Conservation (phyloP, 1,140 invertebrate genomes). For the Habropoda laboriosa region DNA sequence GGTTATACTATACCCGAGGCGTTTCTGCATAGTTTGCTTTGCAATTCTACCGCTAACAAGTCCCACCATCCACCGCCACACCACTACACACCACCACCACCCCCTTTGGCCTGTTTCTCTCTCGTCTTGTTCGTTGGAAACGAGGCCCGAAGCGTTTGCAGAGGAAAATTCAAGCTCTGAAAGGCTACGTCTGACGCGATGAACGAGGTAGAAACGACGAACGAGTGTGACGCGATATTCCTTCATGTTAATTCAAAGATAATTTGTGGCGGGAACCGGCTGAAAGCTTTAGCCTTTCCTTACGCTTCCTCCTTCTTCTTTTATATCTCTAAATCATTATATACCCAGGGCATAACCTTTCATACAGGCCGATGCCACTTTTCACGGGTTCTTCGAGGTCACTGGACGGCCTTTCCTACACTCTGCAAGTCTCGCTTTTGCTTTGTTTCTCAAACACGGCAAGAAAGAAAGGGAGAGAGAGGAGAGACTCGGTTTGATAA, state of each 20-base stretch:
- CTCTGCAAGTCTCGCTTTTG: background rate
- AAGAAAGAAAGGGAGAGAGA: too few relatives aligned
- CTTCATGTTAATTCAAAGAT: constrained; percentile 43
- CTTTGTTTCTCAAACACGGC: too few relatives aligned
- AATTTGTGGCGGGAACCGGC: constrained; percentile 24
- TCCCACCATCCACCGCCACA: too few relatives aligned
- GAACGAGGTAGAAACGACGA: background rate
- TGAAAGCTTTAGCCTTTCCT: background rate
- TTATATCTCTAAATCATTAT: background rate
- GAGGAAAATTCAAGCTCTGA: constrained; percentile 46
- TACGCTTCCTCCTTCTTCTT: background rate
- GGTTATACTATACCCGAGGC: constrained; percentile 57
- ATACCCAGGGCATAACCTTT: background rate
- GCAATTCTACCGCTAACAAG: constrained; percentile 48
- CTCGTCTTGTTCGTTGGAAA: background rate
- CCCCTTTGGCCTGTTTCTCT: background rate
- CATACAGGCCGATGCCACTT: background rate
- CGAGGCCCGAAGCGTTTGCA: constrained; percentile 47
- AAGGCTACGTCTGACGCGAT: background rate
- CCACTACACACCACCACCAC: too few relatives aligned
- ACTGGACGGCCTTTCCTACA: too few relatives aligned
- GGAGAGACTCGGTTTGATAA: too few relatives aligned
- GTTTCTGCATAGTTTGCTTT: constrained; percentile 65
- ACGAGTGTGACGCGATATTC: background rate
- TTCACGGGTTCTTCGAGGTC: background rate